phyloP scores from a whole-genome alignment of 1,140 invertebrate species.

The Conus ventricosus region DNA sequence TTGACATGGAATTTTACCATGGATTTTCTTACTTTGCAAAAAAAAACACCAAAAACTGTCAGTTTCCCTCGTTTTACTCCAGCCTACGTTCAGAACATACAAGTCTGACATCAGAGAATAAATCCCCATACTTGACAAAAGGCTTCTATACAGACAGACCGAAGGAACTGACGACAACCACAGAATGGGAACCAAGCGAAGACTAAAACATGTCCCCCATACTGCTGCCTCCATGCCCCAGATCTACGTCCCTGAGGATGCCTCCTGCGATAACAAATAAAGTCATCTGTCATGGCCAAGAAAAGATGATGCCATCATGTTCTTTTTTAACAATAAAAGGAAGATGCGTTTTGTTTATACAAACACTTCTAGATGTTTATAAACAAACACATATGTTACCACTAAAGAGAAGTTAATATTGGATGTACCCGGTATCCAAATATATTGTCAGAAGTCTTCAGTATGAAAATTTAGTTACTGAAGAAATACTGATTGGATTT shows the following conservation, averaged over 20 bases:
- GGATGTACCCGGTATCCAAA: no score
- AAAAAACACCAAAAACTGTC: no score
- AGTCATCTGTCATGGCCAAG: not conserved
- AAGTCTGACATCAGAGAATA: constrained; percentile 46
- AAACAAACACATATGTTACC: not conserved
- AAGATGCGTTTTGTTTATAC: no score
- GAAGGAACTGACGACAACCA: constrained; percentile 49
- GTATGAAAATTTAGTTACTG: no score
- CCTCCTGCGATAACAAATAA: constrained; percentile 29
- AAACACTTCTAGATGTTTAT: not conserved
- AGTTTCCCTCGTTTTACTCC: not conserved
- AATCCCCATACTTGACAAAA: constrained; percentile 51
- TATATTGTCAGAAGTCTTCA: no score
- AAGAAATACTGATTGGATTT: no score
- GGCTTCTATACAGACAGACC: constrained; percentile 46
- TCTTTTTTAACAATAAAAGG: no score
- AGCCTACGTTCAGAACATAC: not conserved
- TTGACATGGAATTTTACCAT: not conserved
- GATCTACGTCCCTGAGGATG: constrained; percentile 28
- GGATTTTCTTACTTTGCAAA: not conserved
- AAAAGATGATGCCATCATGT: not conserved
- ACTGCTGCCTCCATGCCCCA: constrained; percentile 37
- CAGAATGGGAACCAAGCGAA: constrained; percentile 41
- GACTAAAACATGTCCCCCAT: constrained; percentile 48
- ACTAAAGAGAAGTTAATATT: no score